Evolutionary conservation across 2,888 invertebrate genomes (phyloP).

Genomic region (Shargacucullia verbasci): DNA sequence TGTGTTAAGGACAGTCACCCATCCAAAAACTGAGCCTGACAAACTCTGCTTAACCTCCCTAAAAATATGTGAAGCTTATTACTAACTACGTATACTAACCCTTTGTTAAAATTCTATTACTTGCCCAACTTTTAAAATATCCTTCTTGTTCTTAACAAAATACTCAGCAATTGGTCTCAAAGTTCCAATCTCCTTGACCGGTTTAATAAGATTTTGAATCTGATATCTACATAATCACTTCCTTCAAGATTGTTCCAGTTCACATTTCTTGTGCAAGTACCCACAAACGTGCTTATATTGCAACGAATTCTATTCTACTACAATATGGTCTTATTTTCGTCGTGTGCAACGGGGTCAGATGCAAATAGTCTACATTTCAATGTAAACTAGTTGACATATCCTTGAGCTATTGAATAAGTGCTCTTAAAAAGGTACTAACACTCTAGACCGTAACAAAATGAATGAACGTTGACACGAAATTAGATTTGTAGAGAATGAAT

Average conservation of each 20-base stretch:
- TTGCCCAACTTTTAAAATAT: too few species aligned
- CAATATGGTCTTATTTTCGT: conserved; percentile 35
- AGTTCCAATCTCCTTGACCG: too few species aligned
- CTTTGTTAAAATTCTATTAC: too few species aligned
- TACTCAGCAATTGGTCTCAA: too few species aligned
- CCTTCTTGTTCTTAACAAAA: too few species aligned
- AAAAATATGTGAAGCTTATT: too few species aligned
- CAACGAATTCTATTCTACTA: conserved; percentile 20
- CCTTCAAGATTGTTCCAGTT: background rate
- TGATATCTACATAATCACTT: too few species aligned
- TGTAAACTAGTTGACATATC: conserved; percentile 26
- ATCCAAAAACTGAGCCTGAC: too few species aligned
- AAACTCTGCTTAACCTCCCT: too few species aligned
- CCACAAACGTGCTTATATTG: background rate
- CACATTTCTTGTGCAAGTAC: background rate
- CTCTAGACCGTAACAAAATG: conserved; percentile 11
- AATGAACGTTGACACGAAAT: conserved; percentile 16
- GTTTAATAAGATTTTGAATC: too few species aligned
- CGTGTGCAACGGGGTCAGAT: conserved; percentile 36
- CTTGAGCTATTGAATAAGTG: conserved; percentile 21
- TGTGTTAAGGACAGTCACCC: too few species aligned
- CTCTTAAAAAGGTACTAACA: conserved; percentile 29
- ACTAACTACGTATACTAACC: too few species aligned
- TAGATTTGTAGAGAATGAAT: conserved; percentile 34
- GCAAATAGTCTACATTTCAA: conserved; percentile 44